A percentile compares a stretch with the other conserved stretches of the same genome.
Conservation (phyloP, 2,888 invertebrate species). For the Cordilura impudica region DNA sequence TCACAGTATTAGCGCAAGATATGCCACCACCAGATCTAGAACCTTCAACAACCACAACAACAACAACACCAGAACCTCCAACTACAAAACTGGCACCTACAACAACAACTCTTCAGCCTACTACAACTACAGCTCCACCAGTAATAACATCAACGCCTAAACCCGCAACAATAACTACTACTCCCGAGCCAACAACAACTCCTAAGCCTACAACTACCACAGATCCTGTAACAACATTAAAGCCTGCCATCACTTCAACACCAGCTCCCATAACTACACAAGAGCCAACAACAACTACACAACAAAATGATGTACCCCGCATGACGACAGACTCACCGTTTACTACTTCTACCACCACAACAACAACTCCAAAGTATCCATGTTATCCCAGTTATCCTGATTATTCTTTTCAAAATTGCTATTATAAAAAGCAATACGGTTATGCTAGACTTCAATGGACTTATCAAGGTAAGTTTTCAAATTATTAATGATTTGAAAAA, state of each 20-base stretch:
- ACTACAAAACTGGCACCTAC: not conserved
- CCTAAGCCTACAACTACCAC: slow-evolving; percentile 5
- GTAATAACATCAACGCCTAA: slow-evolving; percentile 1
- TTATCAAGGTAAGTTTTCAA: slow-evolving; percentile 65
- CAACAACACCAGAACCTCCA: slow-evolving; percentile 12
- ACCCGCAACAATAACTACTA: not conserved
- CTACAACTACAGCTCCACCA: not conserved
- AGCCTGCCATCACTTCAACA: not conserved
- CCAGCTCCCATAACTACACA: not conserved
- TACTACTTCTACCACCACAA: slow-evolving; percentile 22
- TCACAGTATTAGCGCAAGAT: slow-evolving; percentile 65
- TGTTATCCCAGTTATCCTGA: slow-evolving; percentile 52
- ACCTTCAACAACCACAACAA: slow-evolving; percentile 8
- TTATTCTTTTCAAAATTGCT: slow-evolving; percentile 60
- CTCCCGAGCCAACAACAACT: not conserved
- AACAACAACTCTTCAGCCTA: slow-evolving; percentile 4
- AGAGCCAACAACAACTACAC: slow-evolving; percentile 9
- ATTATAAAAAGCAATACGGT: slow-evolving; percentile 66
- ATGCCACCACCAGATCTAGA: slow-evolving; percentile 68
- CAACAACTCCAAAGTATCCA: slow-evolving; percentile 30
- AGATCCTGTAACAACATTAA: too few species aligned
- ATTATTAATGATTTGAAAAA: not conserved
- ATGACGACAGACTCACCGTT: slow-evolving; percentile 36
- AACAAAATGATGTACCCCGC: slow-evolving; percentile 6
- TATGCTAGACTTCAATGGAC: slow-evolving; percentile 39